Percentiles rank a stretch among this genome's conserved stretches.
Evolutionary conservation across 2,888 invertebrate species (phyloP).

Genomic region (Xestoiulus laeticollis): DNA sequence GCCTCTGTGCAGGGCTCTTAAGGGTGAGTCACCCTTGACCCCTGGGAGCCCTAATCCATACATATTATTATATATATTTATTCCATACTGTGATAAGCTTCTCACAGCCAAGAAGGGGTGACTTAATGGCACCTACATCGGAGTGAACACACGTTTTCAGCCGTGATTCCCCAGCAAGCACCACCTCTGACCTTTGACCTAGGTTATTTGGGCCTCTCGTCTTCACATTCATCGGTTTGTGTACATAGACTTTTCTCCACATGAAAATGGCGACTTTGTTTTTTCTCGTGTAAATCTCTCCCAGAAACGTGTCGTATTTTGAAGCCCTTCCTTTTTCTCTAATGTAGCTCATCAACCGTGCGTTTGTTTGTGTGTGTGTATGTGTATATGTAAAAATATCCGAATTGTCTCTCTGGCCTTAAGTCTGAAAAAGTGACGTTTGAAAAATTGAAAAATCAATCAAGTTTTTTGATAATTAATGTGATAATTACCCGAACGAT

Average conservation of each 20-base stretch:
- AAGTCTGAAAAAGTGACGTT: slow-evolving; percentile 34
- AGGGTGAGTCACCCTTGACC: neutral
- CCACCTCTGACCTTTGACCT: neutral
- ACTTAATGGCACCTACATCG: neutral
- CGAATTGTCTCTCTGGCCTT: slow-evolving; percentile 27
- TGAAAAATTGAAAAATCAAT: slow-evolving; percentile 36
- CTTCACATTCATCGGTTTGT: neutral
- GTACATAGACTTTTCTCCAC: neutral
- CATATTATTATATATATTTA: slow-evolving; percentile 36
- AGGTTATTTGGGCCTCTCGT: neutral
- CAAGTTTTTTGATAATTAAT: slow-evolving; percentile 31
- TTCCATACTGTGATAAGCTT: slow-evolving; percentile 34
- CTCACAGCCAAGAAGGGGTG: slow-evolving; percentile 31
- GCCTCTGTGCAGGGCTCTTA: slow-evolving; percentile 8
- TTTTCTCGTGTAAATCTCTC: neutral
- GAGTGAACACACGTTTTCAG: neutral
- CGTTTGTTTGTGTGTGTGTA: slow-evolving; percentile 3
- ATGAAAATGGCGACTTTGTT: slow-evolving; percentile 34
- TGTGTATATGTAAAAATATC: slow-evolving; percentile 1
- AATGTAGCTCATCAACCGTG: slow-evolving; percentile 19
- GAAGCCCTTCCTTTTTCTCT: neutral
- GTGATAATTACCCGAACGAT: slow-evolving; percentile 22
- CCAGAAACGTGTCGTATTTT: neutral
- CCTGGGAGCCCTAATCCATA: slow-evolving; percentile 9
- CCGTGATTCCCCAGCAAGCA: neutral